Conservation (phyloP, 2,888 invertebrate species). For the Perithous albicinctus region DNA sequence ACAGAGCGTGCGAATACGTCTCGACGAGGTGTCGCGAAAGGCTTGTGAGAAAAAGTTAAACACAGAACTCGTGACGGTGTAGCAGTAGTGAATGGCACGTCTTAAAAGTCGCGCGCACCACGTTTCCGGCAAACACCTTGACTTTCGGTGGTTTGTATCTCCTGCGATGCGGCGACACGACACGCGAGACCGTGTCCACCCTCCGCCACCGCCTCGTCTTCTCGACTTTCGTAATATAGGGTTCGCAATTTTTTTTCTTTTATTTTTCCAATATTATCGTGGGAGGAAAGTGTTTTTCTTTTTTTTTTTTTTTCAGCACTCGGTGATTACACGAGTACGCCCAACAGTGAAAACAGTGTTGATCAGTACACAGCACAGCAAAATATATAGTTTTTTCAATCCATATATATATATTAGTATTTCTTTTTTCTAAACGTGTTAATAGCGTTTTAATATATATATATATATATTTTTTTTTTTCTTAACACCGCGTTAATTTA, state of each 20-base stretch:
- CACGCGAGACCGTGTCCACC: conserved; percentile 50
- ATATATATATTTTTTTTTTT: neutral
- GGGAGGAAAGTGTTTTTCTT: neutral
- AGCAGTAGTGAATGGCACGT: conserved; percentile 39
- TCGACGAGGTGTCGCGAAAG: neutral
- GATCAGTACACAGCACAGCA: conserved; percentile 32
- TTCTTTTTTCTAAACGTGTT: neutral
- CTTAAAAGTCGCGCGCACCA: conserved; percentile 61
- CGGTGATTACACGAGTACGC: neutral
- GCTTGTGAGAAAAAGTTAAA: neutral
- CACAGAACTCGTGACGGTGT: conserved; percentile 1
- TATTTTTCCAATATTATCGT: neutral
- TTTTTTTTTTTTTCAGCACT: neutral
- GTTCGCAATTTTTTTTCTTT: neutral
- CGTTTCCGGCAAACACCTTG: conserved; percentile 75
- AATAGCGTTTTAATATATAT: conserved; percentile 23
- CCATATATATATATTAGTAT: neutral
- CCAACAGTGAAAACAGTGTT: conserved; percentile 9
- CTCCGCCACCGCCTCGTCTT: conserved; percentile 9
- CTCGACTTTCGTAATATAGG: conserved; percentile 11
- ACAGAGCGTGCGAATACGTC: conserved; percentile 29
- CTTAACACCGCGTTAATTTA: neutral
- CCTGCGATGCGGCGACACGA: conserved; percentile 24
- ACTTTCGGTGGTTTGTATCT: neutral
- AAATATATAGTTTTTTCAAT: conserved; percentile 6